Percentiles rank a stretch among this genome's conserved stretches.
phyloP scores from a whole-genome alignment of 2,113 vertebrate genomes.

The Antigone vipio region DNA sequence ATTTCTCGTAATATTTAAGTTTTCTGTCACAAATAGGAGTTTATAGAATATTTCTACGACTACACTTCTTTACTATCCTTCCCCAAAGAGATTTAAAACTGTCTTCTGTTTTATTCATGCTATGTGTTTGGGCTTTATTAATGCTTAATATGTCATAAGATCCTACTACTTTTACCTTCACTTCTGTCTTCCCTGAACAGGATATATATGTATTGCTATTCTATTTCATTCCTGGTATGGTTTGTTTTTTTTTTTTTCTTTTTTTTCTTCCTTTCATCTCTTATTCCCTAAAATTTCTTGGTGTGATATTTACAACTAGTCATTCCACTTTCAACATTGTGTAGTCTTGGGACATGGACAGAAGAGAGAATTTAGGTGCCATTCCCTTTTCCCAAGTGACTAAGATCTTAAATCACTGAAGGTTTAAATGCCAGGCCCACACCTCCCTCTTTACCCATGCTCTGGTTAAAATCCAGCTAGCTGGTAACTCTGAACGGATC shows the following conservation, averaged over 20 bases:
- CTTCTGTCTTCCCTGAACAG: background rate
- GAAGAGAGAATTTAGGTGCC: background rate
- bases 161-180: background rate
- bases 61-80: background rate
- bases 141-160: background rate
- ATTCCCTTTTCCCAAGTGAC: background rate
- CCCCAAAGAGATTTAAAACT: constrained; percentile 9
- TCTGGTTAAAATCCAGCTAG: background rate
- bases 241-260: too few species aligned
- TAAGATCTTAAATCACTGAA: background rate
- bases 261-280: background rate
- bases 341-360: background rate
- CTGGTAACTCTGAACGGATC: background rate
- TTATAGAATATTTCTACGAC: background rate
- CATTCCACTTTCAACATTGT: background rate
- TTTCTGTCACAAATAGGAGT: background rate
- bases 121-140: background rate
- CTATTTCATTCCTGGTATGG: background rate
- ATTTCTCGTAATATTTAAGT: background rate
- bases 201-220: background rate
- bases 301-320: background rate
- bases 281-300: background rate
- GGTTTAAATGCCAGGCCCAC: background rate
- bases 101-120: constrained; percentile 2
- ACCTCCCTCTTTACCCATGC: background rate